phyloP scores from a whole-genome alignment of 1,140 invertebrate genomes.

The Drosophila persimilis region DNA sequence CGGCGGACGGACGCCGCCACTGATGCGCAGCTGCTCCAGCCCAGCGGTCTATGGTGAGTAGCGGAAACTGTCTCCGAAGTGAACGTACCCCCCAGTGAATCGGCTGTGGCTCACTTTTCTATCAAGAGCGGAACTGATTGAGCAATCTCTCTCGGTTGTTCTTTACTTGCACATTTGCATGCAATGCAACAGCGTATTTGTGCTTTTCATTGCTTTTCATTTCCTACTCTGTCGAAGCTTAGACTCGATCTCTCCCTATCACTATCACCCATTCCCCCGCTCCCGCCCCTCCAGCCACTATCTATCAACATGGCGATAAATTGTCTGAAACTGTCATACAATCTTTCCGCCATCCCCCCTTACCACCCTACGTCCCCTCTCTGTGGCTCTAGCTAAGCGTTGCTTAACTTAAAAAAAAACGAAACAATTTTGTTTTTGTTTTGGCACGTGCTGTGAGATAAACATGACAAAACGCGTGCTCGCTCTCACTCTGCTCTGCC shows the following conservation, averaged over 20 bases:
- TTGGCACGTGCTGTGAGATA: constrained; percentile 71
- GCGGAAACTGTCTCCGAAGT: constrained; percentile 16
- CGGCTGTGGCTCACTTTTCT: background rate
- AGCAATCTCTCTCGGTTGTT: constrained; percentile 25
- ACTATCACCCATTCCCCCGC: constrained; percentile 11
- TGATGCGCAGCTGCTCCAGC: constrained; percentile 82
- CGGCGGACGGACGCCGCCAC: constrained; percentile 69
- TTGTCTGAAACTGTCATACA: constrained; percentile 47
- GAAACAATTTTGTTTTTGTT: constrained; percentile 66
- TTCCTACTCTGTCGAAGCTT: constrained; percentile 52
- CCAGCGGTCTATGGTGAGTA: constrained; percentile 82
- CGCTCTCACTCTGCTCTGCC: constrained; percentile 15
- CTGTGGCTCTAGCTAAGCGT: constrained; percentile 38
- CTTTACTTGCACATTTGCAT: constrained; percentile 62
- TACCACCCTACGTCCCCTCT: background rate
- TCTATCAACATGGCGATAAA: constrained; percentile 45
- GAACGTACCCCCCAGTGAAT: no score
- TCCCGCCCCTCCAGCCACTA: constrained; percentile 8
- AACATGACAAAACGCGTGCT: constrained; percentile 34
- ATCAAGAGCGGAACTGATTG: constrained; percentile 29
- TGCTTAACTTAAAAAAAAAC: constrained; percentile 64
- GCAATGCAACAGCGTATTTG: constrained; percentile 48
- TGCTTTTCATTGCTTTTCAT: constrained; percentile 75
- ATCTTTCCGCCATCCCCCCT: constrained; percentile 31
- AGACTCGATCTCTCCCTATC: constrained; percentile 10